Percentiles rank a stretch among this genome's conserved stretches.
Evolutionary conservation across 2,113 vertebrate genomes (phyloP).

Genomic region (Turnix velox): DNA sequence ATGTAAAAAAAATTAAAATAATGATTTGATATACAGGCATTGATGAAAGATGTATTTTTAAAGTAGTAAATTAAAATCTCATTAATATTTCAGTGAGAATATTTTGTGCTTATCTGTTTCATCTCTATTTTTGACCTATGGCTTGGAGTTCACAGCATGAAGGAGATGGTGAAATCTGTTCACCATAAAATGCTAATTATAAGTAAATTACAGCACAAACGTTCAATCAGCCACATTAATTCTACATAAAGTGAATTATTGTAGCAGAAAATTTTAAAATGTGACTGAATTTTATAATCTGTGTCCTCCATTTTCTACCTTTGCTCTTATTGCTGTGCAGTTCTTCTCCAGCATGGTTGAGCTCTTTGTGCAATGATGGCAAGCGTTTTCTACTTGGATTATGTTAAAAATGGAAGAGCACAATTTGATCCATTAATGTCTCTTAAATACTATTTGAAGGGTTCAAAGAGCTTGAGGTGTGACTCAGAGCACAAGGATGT

Average conservation of each 20-base stretch:
- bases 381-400: not conserved
- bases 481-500: rapidly evolving
- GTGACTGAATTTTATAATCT: slow-evolving; percentile 84
- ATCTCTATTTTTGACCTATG: slow-evolving; percentile 84
- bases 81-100: slow-evolving; percentile 81
- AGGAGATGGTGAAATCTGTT: slow-evolving; percentile 80
- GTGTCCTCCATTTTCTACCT: slow-evolving; percentile 57
- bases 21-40: slow-evolving; percentile 73
- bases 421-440: not conserved
- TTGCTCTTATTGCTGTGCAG: slow-evolving; percentile 24
- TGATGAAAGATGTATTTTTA: slow-evolving; percentile 82
- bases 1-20: slow-evolving; percentile 73
- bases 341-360: slow-evolving; percentile 25
- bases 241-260: slow-evolving; percentile 87
- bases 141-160: slow-evolving; percentile 83
- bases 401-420: slow-evolving; percentile 16
- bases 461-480: not conserved
- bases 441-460: not conserved
- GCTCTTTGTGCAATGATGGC: not conserved
- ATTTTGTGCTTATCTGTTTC: slow-evolving; percentile 83
- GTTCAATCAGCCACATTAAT: slow-evolving; percentile 86
- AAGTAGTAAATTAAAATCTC: slow-evolving; percentile 84
- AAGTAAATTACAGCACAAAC: slow-evolving; percentile 85
- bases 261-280: slow-evolving; percentile 87
- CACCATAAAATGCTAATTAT: slow-evolving; percentile 87